These are phyloP conservation scores for Parascotia fuliginaria DNA, from an alignment of 2,888 invertebrate genomes.

Conservation along the genomic window DNA sequence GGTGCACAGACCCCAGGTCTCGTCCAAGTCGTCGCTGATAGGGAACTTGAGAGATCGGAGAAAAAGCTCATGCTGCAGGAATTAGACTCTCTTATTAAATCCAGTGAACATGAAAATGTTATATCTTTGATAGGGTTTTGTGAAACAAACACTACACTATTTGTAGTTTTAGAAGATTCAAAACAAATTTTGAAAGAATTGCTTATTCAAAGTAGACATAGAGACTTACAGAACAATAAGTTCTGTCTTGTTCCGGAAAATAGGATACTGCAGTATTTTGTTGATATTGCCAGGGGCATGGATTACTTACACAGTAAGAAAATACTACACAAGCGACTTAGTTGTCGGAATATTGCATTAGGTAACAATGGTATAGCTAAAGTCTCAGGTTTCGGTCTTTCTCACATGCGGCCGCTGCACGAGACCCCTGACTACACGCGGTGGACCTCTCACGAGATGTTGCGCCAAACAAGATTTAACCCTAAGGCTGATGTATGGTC, in stretches of 20 bases:
- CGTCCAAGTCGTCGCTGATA: conserved; percentile 88
- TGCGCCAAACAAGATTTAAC: conserved; percentile 89
- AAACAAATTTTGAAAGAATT: conserved; percentile 89
- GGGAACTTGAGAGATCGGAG: conserved; percentile 80
- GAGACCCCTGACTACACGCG: conserved; percentile 90
- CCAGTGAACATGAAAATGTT: conserved; percentile 90
- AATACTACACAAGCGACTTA: conserved; percentile 90
- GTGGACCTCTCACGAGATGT: conserved; percentile 92
- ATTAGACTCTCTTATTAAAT: conserved; percentile 89
- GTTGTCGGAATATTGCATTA: conserved; percentile 90
- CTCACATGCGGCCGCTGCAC: conserved; percentile 87
- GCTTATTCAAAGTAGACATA: conserved; percentile 86
- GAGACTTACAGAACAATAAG: conserved; percentile 81
- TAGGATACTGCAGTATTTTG: conserved; percentile 87
- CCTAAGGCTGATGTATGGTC: conserved; percentile 93
- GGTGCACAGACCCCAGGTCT: conserved; percentile 81
- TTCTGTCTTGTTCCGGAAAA: conserved; percentile 87
- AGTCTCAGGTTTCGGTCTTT: conserved; percentile 90
- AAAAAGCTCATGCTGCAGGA: conserved; percentile 88
- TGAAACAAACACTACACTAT: conserved; percentile 90
- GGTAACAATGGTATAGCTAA: conserved; percentile 89
- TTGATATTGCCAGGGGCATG: conserved; percentile 90
- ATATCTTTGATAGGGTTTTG: conserved; percentile 92
- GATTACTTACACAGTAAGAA: conserved; percentile 88
- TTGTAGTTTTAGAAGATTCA: conserved; percentile 90